phyloP scores from a whole-genome alignment of 2,888 invertebrate species.

The Diadromus collaris region DNA sequence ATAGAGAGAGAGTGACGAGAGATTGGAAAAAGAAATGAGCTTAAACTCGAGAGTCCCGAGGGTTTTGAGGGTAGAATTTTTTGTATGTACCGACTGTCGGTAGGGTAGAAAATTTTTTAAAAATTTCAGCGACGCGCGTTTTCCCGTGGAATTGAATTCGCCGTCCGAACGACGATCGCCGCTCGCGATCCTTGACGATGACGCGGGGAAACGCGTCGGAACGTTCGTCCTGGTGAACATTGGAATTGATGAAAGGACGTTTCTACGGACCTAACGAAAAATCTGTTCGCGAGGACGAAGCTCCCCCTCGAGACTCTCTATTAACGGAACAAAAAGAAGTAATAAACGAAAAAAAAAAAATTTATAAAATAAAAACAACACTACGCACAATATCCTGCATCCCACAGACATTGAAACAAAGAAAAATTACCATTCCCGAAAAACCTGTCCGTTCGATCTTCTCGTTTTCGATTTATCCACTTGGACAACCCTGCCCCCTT shows the following conservation, averaged over 20 bases:
- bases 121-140: conserved; percentile 15
- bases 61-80: background rate
- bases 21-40: conserved; percentile 56
- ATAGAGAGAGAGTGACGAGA: conserved; percentile 61
- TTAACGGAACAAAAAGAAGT: background rate
- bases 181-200: background rate
- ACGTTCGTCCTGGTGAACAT: conserved; percentile 74
- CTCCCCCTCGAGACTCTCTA: conserved; percentile 24
- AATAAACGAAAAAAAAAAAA: conserved; percentile 10
- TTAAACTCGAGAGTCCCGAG: conserved; percentile 55
- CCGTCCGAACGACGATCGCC: background rate
- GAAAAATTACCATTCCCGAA: conserved; percentile 13
- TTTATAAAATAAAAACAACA: conserved; percentile 4
- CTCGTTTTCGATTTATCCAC: conserved; percentile 63
- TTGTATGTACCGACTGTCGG: no score
- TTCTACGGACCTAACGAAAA: conserved; percentile 24
- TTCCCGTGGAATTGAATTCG: background rate
- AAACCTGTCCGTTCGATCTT: conserved; percentile 57
- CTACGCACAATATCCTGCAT: conserved; percentile 26
- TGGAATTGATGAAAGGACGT: background rate
- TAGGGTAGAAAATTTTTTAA: background rate
- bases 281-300: conserved; percentile 74
- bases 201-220: background rate
- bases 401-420: conserved; percentile 10
- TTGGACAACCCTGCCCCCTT: conserved; percentile 42